These are phyloP conservation scores for Eristalinus aeneus DNA, from an alignment of 2,888 invertebrate species.

Conservation along the genomic window DNA sequence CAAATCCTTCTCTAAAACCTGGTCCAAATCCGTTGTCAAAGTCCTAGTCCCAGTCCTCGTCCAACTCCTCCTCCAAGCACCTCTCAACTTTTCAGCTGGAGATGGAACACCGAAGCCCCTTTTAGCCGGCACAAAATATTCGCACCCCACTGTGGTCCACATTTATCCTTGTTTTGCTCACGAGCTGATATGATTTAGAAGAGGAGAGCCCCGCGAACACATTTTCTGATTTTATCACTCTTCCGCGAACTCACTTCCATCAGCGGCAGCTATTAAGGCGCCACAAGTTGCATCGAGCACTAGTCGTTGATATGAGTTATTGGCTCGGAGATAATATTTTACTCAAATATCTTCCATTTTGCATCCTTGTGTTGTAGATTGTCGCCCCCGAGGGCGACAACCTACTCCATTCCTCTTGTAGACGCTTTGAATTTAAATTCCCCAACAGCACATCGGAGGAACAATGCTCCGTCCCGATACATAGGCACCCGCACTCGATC, in stretches of 20 bases:
- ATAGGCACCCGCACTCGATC: neutral
- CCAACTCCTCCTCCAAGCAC: too few species aligned
- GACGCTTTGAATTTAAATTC: neutral
- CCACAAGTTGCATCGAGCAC: slow-evolving; percentile 7
- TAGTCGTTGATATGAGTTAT: slow-evolving; percentile 9
- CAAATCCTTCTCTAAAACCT: too few species aligned
- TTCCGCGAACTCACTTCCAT: slow-evolving; percentile 20
- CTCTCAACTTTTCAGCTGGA: too few species aligned
- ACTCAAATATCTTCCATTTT: slow-evolving; percentile 10
- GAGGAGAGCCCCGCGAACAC: neutral
- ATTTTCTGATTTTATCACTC: slow-evolving; percentile 30
- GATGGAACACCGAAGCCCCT: neutral
- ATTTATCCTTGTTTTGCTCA: neutral
- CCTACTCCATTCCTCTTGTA: neutral
- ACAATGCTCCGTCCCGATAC: neutral
- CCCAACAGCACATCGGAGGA: neutral
- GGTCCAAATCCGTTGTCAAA: too few species aligned
- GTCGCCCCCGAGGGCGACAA: neutral
- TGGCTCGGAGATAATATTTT: neutral
- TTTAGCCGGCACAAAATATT: neutral
- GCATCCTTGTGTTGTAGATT: neutral
- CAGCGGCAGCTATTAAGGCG: slow-evolving; percentile 24
- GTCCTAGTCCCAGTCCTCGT: too few species aligned
- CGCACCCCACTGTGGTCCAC: neutral
- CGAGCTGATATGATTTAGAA: slow-evolving; percentile 13